Percentiles rank a stretch among this genome's conserved stretches.
Conservation (phyloP, 2,113 vertebrate species). For the Nansenia antarctica region DNA sequence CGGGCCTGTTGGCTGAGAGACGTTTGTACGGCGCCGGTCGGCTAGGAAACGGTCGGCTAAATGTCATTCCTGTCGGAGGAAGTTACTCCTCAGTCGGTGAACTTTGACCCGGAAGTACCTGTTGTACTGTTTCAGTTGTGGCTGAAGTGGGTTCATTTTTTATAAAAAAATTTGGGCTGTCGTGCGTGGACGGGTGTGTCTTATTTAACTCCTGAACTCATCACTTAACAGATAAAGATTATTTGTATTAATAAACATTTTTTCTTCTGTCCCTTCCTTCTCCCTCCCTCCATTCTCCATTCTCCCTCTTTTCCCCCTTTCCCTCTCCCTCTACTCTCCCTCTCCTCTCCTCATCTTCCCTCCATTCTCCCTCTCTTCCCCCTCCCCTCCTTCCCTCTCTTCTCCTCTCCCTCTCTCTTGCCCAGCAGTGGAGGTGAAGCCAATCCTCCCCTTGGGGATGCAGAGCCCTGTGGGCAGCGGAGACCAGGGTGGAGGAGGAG, state of each 20-base stretch:
- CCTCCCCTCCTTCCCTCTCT: conserved; percentile 23
- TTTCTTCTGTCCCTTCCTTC: too few species aligned
- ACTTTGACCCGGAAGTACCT: not conserved
- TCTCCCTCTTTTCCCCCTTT: not conserved
- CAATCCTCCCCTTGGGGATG: conserved; percentile 82
- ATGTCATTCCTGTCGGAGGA: not conserved
- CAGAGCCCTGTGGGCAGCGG: conserved; percentile 74
- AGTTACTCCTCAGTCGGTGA: not conserved
- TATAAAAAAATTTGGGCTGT: too few species aligned
- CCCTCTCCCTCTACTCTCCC: not conserved
- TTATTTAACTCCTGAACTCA: not conserved
- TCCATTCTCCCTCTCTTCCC: conserved; percentile 33
- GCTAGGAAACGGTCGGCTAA: not conserved
- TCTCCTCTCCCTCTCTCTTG: conserved; percentile 34
- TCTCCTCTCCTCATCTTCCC: not conserved
- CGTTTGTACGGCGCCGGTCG: not conserved
- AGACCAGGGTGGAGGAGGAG: conserved; percentile 69
- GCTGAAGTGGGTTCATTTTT: too few species aligned
- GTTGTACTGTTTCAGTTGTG: too few species aligned
- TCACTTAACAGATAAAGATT: not conserved
- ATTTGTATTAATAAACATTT: not conserved
- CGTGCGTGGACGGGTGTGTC: not conserved
- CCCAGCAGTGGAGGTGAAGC: conserved; percentile 86
- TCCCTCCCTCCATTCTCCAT: conserved; percentile 5
- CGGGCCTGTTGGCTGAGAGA: not conserved